Percentiles rank a stretch among this genome's conserved stretches.
Conservation (phyloP, 2,113 vertebrate genomes). For the Chaetura pelagica region DNA sequence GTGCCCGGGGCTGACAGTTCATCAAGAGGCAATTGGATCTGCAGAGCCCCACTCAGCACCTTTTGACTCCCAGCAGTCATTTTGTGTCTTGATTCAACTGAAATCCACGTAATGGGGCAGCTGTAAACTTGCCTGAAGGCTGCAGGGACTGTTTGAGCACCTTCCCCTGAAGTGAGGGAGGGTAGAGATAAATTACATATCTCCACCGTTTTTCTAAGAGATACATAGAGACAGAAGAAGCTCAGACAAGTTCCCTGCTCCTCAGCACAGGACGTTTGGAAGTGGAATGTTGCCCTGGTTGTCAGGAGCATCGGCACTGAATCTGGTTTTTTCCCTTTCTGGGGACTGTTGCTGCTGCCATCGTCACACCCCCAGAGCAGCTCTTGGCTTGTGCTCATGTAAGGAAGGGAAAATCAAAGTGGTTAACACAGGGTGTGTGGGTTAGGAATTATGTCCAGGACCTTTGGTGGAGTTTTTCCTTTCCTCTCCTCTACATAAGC, state of each 20-base stretch:
- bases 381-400: neutral
- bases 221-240: neutral
- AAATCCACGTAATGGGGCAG: neutral
- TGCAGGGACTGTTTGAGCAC: neutral
- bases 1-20: neutral
- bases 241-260: neutral
- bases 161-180: neutral
- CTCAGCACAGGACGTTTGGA: neutral
- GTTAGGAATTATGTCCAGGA: neutral
- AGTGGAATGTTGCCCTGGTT: neutral
- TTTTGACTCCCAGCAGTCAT: neutral
- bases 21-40: neutral
- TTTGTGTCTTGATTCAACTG: neutral
- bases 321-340: too few relatives aligned
- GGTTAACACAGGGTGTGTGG: neutral
- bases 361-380: neutral
- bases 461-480: neutral
- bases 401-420: neutral
- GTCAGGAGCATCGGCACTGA: neutral
- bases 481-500: neutral
- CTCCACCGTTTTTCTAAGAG: neutral
- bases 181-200: neutral
- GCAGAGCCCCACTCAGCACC: neutral
- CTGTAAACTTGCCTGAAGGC: neutral
- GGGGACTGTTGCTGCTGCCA: rapidly evolving